Percentiles rank a stretch among this genome's conserved stretches.
Evolutionary conservation across 2,888 invertebrate species (phyloP).

Genomic region (Scelioninae gen. 2): DNA sequence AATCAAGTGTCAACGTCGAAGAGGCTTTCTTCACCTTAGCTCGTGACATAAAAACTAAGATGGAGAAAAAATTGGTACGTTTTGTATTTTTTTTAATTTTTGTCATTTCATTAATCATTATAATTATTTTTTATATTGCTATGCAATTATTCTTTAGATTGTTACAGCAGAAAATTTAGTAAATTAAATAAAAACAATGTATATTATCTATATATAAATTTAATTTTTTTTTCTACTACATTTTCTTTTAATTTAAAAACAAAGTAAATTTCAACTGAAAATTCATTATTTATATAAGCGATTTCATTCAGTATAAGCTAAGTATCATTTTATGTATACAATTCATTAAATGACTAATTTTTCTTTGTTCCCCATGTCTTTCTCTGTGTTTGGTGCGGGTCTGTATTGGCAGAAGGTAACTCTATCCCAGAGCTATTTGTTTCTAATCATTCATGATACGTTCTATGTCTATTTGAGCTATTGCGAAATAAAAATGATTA

Average conservation of each 20-base stretch:
- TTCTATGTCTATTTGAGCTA: slow-evolving; percentile 42
- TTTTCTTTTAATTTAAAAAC: not conserved
- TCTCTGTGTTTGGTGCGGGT: slow-evolving; percentile 74
- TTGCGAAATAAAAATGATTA: slow-evolving; percentile 43
- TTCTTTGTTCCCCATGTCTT: slow-evolving; percentile 74
- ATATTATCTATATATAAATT: slow-evolving; percentile 19
- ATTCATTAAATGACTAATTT: slow-evolving; percentile 66
- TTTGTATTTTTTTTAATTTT: slow-evolving; percentile 19
- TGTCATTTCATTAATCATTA: slow-evolving; percentile 6
- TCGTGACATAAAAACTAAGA: slow-evolving; percentile 97
- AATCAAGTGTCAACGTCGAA: slow-evolving; percentile 98
- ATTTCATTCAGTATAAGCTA: slow-evolving; percentile 11
- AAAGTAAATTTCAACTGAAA: slow-evolving; percentile 13
- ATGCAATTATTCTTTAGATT: slow-evolving; percentile 32
- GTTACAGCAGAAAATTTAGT: slow-evolving; percentile 15
- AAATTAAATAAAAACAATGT: slow-evolving; percentile 1
- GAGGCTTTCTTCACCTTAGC: slow-evolving; percentile 98
- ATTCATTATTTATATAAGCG: no score
- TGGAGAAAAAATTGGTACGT: slow-evolving; percentile 97
- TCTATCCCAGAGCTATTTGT: slow-evolving; percentile 66
- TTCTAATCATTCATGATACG: slow-evolving; percentile 50
- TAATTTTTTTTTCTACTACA: slow-evolving; percentile 4
- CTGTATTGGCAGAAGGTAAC: slow-evolving; percentile 75
- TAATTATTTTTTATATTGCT: slow-evolving; percentile 33
- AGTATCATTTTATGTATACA: slow-evolving; percentile 23